phyloP scores from a whole-genome alignment of 2,888 invertebrate genomes.

The Pycnomerus fuliginosus region DNA sequence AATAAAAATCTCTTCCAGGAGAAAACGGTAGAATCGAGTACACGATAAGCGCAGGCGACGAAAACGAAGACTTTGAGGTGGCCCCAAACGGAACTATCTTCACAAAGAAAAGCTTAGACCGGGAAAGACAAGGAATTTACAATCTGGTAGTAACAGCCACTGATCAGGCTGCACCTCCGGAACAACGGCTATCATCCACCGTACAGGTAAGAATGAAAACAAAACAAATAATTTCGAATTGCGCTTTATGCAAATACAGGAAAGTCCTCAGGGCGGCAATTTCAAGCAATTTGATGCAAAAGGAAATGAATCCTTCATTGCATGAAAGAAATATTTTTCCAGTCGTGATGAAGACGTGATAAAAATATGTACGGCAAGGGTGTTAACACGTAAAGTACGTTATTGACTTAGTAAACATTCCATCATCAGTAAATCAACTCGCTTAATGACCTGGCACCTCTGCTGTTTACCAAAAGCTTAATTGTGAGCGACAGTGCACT shows the following conservation, averaged over 20 bases:
- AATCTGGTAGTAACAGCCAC: conserved; percentile 83
- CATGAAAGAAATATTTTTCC: too few species aligned
- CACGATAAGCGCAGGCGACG: conserved; percentile 80
- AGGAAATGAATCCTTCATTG: too few species aligned
- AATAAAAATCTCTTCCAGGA: too few species aligned
- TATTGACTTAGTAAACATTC: conserved; percentile 25
- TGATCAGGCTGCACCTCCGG: conserved; percentile 75
- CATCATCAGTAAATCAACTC: conserved; percentile 25
- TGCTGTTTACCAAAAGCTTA: conserved; percentile 27
- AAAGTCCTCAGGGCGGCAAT: too few species aligned
- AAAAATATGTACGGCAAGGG: conserved; percentile 13
- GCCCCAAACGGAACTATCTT: conserved; percentile 80
- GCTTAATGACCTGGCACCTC: conserved; percentile 32
- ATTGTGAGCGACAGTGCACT: conserved; percentile 22
- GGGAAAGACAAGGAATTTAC: conserved; percentile 80
- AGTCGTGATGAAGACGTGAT: conserved; percentile 9
- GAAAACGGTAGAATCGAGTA: conserved; percentile 83
- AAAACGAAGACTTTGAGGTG: conserved; percentile 76
- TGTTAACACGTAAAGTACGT: conserved; percentile 20
- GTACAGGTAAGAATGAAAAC: conserved; percentile 77
- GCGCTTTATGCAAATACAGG: too few species aligned
- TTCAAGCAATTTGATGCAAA: too few species aligned
- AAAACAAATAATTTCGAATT: too few species aligned
- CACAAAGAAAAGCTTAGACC: conserved; percentile 73
- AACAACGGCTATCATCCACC: conserved; percentile 77